Conservation (phyloP, 2,888 invertebrate species). For the Rugalucina vietnamica region DNA sequence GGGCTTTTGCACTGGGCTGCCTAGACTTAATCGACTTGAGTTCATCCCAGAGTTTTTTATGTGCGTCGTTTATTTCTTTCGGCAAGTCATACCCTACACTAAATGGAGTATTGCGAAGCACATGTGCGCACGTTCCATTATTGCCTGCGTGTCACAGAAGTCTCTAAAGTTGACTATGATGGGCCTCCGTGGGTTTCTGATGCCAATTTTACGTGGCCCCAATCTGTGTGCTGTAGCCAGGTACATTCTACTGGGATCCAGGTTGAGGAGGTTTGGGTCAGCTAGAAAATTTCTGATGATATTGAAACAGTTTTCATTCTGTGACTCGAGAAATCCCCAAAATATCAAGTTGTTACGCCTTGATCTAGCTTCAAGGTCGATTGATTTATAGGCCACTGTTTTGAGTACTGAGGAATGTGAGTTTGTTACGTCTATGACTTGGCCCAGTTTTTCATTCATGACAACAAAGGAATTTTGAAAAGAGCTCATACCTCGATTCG, state of each 20-base stretch:
- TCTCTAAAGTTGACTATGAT: conserved; percentile 26
- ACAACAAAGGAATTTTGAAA: neutral
- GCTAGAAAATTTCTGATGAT: neutral
- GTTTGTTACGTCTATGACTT: neutral
- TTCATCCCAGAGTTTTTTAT: conserved; percentile 3
- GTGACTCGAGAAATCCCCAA: neutral
- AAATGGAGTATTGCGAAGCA: conserved; percentile 9
- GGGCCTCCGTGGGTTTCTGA: neutral
- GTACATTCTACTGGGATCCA: conserved; percentile 16
- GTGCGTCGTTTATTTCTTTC: conserved; percentile 19
- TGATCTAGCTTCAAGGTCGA: neutral
- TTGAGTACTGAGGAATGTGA: neutral
- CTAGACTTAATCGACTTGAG: neutral
- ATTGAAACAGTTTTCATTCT: neutral
- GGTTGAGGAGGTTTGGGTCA: neutral
- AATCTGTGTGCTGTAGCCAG: conserved; percentile 16
- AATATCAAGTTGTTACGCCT: neutral
- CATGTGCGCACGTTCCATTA: conserved; percentile 22
- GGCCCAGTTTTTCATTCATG: conserved; percentile 1
- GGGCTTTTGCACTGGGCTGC: neutral
- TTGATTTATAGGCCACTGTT: neutral
- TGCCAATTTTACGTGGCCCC: neutral
- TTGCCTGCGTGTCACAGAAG: conserved; percentile 15
- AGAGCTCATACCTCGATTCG: neutral
- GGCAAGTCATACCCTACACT: conserved; percentile 18